Evolutionary conservation across 2,113 vertebrate species (phyloP), one percentile per base, ranked within the genome.

Genomic region (Phrynosoma blainvillii): DNA sequence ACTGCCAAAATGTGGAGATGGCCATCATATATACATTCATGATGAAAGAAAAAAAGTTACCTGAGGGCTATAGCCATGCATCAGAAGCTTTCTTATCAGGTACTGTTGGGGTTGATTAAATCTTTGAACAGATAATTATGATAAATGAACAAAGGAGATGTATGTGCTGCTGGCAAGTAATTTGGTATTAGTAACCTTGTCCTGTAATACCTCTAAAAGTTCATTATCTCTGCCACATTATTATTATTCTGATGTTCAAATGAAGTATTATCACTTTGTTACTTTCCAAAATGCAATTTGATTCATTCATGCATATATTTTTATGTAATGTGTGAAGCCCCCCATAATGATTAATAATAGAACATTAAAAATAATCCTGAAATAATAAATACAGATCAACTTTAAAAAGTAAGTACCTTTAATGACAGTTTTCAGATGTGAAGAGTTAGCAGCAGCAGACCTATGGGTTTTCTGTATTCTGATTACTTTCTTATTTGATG

Each of bases 141-240:
- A 90, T 68, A 7, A 14, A 91, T 91, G 87, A 89, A 30, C 5
- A 71, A 59, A 7, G 21, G 59, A 90, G 81, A 4, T 54, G 14
- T 88, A 7, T 62, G 78, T 66, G 86, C 11, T 87, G 7, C 66
- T 88, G 89, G 21, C n/a, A 86, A 30, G 56, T 68, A 84, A 93
- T 79, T 0, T 42, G 23, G 40, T 1, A 82, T 66, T 66, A 40
- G 23, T 16, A 7, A 3, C 40, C 36, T 23, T 66, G 3, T 16
- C 2, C 30, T 47, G 9, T 30, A 83, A 25, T 87, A 87, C 32
- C 36, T 89, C 8, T 40, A 10, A 77, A 32, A 14, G 77, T 18
- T 82, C 74, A 91, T 90, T 91, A 89, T 82, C 21, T 13, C 79
- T 89, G 36, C 11, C 84, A 52, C 42, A 68, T 70, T 90, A 81